Evolutionary conservation across 1,140 invertebrate species (phyloP).

Genomic region (Euura lappo): DNA sequence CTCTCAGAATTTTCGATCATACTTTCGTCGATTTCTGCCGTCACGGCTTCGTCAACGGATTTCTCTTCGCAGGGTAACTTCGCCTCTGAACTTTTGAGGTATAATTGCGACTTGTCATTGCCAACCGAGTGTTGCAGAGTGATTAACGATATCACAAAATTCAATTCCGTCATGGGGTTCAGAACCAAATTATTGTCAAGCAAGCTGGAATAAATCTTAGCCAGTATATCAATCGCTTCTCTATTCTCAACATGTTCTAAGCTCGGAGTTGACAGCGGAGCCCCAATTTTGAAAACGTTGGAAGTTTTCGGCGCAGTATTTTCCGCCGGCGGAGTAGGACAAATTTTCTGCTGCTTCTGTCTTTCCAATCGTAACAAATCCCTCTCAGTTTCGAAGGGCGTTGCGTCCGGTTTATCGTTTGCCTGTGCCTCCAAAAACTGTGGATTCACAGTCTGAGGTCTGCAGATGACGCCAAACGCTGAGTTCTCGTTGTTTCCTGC

Average conservation of each 20-base stretch:
- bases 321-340: background rate
- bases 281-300: constrained; percentile 25
- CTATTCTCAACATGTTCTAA: constrained; percentile 50
- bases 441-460: constrained; percentile 42
- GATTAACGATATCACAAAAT: constrained; percentile 65
- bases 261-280: constrained; percentile 39
- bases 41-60: constrained; percentile 20
- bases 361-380: constrained; percentile 44
- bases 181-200: constrained; percentile 59
- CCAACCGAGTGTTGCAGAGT: constrained; percentile 36
- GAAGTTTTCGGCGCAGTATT: constrained; percentile 19
- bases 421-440: constrained; percentile 42
- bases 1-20: constrained; percentile 14
- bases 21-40: constrained; percentile 24
- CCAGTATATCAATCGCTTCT: constrained; percentile 53
- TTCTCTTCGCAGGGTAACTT: background rate
- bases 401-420: constrained; percentile 36
- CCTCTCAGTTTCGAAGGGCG: constrained; percentile 44
- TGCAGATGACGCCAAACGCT: constrained; percentile 42
- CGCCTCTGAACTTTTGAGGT: background rate
- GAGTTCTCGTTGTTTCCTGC: constrained; percentile 31
- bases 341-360: constrained; percentile 39
- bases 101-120: constrained; percentile 12
- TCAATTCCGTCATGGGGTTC: constrained; percentile 66
- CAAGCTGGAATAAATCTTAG: constrained; percentile 56